A percentile compares a stretch with the other conserved stretches of the same genome.
Conservation (phyloP, 1,140 invertebrate species). For the Heliconius melpomene region DNA sequence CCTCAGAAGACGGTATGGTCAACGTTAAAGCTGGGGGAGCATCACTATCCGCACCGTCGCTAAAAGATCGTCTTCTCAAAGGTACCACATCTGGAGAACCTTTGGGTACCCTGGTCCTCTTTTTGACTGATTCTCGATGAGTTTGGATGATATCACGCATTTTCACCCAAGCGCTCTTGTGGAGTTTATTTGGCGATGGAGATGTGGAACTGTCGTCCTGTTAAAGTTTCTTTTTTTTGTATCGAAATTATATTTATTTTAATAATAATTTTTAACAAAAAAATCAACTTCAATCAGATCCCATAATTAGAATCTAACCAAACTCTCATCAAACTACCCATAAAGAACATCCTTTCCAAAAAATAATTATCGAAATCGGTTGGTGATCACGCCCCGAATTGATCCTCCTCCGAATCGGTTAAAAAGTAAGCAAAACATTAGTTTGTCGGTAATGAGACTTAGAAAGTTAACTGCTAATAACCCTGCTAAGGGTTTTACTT, state of each 20-base stretch:
- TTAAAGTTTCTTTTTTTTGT: background rate
- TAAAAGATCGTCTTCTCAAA: constrained; percentile 78
- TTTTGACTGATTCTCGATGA: constrained; percentile 84
- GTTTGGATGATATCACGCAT: constrained; percentile 88
- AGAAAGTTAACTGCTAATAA: too few relatives aligned
- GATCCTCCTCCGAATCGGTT: too few relatives aligned
- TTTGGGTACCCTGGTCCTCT: constrained; percentile 70
- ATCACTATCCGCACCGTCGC: constrained; percentile 76
- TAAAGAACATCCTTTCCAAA: too few relatives aligned
- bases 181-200: constrained; percentile 76
- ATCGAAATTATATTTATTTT: background rate
- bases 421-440: too few relatives aligned
- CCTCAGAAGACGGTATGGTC: constrained; percentile 83
- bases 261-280: too few relatives aligned
- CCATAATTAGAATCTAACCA: too few relatives aligned
- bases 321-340: too few relatives aligned
- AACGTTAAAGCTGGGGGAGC: constrained; percentile 72
- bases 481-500: too few relatives aligned
- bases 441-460: too few relatives aligned
- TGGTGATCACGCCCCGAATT: too few relatives aligned
- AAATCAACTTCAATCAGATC: too few relatives aligned
- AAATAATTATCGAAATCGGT: too few relatives aligned
- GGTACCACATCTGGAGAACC: constrained; percentile 70
- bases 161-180: constrained; percentile 86
- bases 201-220: constrained; percentile 76